Evolutionary conservation across 1,140 invertebrate genomes (phyloP).

Genomic region (Solenopsis invicta): DNA sequence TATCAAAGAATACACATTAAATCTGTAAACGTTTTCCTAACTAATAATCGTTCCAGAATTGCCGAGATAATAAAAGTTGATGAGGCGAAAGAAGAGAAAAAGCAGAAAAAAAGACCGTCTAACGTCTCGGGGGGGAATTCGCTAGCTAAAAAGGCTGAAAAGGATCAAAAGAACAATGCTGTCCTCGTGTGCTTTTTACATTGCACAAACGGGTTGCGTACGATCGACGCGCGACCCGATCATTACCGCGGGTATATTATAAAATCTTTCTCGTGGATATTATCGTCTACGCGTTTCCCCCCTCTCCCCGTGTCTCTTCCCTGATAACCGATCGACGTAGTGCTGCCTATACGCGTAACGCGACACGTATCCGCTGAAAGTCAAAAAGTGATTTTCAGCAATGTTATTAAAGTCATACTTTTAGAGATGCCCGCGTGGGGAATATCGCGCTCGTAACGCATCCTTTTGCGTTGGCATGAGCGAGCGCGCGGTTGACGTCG

Average conservation of each 20-base stretch:
- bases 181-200: conserved; percentile 62
- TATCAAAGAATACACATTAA: conserved; percentile 35
- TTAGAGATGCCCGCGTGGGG: not conserved
- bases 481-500: conserved; percentile 71
- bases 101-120: not conserved
- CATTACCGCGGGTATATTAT: conserved; percentile 55
- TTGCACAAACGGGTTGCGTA: conserved; percentile 52
- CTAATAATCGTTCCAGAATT: conserved; percentile 61
- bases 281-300: conserved; percentile 28
- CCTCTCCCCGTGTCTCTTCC: not conserved
- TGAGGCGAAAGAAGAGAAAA: conserved; percentile 8
- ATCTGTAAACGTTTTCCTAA: conserved; percentile 41
- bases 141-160: conserved; percentile 48
- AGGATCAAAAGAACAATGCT: conserved; percentile 49
- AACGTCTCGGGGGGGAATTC: conserved; percentile 29
- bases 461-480: conserved; percentile 30
- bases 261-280: conserved; percentile 45
- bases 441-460: conserved; percentile 13
- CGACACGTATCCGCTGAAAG: not conserved
- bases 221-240: conserved; percentile 54
- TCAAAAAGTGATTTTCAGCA: not conserved
- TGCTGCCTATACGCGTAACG: not conserved
- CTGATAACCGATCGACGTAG: not conserved
- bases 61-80: conserved; percentile 55
- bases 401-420: conserved; percentile 21